These are phyloP conservation scores for Falco concolor DNA, from an alignment of 2,797 vertebrate species.

Conservation along the genomic window DNA sequence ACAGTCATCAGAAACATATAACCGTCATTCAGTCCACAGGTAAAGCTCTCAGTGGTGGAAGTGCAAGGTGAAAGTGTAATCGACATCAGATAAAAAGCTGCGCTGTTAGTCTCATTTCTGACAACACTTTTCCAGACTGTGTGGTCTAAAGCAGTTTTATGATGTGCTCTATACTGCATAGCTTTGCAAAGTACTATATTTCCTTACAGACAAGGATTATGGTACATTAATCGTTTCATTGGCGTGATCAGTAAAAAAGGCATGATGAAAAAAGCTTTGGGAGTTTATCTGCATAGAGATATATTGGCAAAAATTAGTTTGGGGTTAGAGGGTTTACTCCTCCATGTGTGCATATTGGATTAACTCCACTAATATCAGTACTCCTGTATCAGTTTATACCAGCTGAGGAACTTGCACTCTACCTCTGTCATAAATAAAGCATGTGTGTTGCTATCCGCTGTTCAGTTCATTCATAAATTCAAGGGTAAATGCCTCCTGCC, in stretches of 20 bases:
- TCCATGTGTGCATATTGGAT: neutral
- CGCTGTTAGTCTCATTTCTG: neutral
- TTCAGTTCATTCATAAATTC: neutral
- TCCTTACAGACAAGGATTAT: conserved; percentile 33
- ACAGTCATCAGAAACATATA: neutral
- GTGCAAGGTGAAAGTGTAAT: neutral
- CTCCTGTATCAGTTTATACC: neutral
- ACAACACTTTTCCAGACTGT: neutral
- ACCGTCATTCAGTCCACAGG: neutral
- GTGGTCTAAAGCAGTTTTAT: conserved; percentile 32
- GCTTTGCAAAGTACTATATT: conserved; percentile 40
- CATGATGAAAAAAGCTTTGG: conserved; percentile 29
- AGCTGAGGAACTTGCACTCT: neutral
- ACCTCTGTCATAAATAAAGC: neutral
- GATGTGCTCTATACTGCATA: conserved; percentile 37
- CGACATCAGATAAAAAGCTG: neutral
- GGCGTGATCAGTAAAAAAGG: conserved; percentile 28
- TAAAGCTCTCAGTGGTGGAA: neutral
- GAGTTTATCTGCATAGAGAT: conserved; percentile 45
- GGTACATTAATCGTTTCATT: neutral
- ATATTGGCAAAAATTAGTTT: conserved; percentile 12
- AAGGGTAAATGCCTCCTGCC: conserved; percentile 15
- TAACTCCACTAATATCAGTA: neutral
- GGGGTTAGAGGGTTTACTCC: neutral
- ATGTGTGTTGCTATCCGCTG: neutral